phyloP scores from a whole-genome alignment of 2,113 vertebrate species.

The Microtus montanus region DNA sequence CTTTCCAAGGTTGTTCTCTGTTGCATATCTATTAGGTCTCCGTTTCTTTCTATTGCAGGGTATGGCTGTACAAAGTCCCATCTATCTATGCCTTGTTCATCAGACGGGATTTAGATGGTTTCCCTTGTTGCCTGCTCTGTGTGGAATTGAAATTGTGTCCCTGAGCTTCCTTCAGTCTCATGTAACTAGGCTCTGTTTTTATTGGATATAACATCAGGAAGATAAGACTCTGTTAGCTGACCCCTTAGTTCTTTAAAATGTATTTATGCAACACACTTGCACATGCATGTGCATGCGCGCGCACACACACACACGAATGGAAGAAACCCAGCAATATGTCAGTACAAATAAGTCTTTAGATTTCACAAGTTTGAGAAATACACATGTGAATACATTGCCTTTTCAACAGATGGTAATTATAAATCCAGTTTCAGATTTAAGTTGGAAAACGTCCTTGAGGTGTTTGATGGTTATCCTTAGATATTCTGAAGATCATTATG shows the following conservation, averaged over 20 bases:
- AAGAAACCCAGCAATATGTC: neutral
- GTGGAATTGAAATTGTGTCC: neutral
- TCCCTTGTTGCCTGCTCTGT: neutral
- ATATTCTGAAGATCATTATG: slow-evolving; percentile 54
- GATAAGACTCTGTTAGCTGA: slow-evolving; percentile 32
- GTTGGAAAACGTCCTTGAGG: slow-evolving; percentile 54
- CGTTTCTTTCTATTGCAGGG: neutral
- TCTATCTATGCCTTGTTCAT: neutral
- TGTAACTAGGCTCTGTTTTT: neutral
- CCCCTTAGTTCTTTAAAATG: slow-evolving; percentile 12
- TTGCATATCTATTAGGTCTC: neutral
- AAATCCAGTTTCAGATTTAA: slow-evolving; percentile 65
- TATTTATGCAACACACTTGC: neutral
- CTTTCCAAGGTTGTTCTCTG: neutral
- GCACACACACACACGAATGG: neutral
- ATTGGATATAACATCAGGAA: neutral
- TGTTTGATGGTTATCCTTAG: slow-evolving; percentile 67
- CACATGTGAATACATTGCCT: slow-evolving; percentile 48
- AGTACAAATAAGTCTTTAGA: neutral
- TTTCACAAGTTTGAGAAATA: slow-evolving; percentile 51
- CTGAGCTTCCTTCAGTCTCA: neutral
- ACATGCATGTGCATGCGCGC: neutral
- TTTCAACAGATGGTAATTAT: slow-evolving; percentile 57
- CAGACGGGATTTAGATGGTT: neutral
- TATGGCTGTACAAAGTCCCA: neutral